A percentile compares a stretch with the other conserved stretches of the same genome.
These are phyloP conservation scores for Perca fluviatilis DNA, from an alignment of 2,113 vertebrate species.

Conservation along the genomic window DNA sequence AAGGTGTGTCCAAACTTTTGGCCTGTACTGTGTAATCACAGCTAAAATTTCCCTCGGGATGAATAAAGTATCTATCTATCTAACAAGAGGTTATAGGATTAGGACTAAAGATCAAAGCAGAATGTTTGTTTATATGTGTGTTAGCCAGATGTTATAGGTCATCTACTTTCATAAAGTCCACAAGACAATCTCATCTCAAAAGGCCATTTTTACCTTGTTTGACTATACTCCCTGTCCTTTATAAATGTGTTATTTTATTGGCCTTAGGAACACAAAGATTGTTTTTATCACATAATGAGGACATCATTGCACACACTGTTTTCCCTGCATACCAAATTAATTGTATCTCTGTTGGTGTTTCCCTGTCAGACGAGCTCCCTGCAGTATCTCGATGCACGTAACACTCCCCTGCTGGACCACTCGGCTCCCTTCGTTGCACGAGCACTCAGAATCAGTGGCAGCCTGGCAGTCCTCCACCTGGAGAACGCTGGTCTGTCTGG, in stretches of 20 bases:
- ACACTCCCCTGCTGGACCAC: constrained; percentile 92
- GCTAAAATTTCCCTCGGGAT: too few relatives aligned
- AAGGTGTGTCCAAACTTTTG: too few relatives aligned
- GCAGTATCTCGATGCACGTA: constrained; percentile 93
- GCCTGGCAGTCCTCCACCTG: constrained; percentile 92
- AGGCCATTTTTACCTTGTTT: not conserved
- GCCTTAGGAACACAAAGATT: not conserved
- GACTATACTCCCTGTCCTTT: not conserved
- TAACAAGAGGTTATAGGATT: constrained; percentile 2
- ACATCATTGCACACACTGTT: not conserved
- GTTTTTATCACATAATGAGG: not conserved
- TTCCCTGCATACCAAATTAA: not conserved
- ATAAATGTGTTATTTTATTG: not conserved
- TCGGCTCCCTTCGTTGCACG: constrained; percentile 94
- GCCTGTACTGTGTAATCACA: too few relatives aligned
- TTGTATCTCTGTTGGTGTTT: constrained; percentile 14
- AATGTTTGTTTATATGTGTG: not conserved
- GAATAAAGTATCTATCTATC: too few relatives aligned
- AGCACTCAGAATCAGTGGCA: constrained; percentile 94
- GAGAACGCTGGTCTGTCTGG: constrained; percentile 92
- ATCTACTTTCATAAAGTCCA: not conserved
- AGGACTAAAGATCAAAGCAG: not conserved
- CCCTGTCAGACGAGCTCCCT: constrained; percentile 90
- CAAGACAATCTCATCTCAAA: not conserved
- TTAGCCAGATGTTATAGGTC: not conserved